Evolutionary conservation across 2,888 invertebrate species (phyloP).

Genomic region (Sepiola atlantica): DNA sequence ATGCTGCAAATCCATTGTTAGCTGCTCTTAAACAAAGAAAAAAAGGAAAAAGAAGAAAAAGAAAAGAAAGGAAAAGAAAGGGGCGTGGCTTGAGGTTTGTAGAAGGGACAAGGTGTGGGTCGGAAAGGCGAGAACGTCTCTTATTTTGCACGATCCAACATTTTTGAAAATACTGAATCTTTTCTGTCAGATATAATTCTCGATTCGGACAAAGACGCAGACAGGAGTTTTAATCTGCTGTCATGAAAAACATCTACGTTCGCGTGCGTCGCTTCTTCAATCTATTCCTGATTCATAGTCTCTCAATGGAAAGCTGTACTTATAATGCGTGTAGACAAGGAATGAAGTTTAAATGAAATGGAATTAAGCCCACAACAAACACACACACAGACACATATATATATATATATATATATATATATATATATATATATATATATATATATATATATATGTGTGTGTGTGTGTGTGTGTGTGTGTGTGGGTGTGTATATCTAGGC

Average conservation of each 20-base stretch:
- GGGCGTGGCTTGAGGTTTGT: background rate
- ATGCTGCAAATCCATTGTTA: too few species aligned
- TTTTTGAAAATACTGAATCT: background rate
- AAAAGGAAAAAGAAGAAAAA: too few species aligned
- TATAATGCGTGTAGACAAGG: background rate
- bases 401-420: too few species aligned
- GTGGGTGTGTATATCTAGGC: too few species aligned
- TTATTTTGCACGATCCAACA: background rate
- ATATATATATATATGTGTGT: too few species aligned
- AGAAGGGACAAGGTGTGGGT: background rate
- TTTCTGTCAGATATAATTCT: background rate
- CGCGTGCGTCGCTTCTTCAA: background rate
- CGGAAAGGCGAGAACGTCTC: background rate
- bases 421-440: too few species aligned
- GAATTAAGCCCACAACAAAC: too few species aligned
- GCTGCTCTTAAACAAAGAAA: too few species aligned
- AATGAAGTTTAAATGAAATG: background rate
- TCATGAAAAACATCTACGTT: background rate
- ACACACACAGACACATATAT: too few species aligned
- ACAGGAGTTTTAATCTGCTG: background rate
- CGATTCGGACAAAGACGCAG: background rate
- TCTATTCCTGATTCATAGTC: background rate
- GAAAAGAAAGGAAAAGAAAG: background rate
- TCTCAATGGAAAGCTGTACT: background rate
- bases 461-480: too few species aligned